These are phyloP conservation scores for Polypedilum vanderplanki DNA, from an alignment of 1,140 invertebrate genomes.

Conservation along the genomic window DNA sequence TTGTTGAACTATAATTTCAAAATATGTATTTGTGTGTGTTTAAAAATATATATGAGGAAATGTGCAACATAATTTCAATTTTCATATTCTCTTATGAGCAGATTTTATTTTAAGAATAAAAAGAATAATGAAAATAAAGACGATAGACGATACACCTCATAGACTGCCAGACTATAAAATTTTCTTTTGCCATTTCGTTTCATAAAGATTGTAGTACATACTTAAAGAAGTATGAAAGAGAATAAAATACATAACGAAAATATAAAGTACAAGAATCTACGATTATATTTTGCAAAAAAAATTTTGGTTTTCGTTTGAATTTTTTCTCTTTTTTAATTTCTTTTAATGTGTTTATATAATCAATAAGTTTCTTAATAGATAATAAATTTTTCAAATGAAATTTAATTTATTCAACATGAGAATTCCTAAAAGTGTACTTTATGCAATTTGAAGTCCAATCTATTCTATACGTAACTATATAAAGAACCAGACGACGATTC, in stretches of 20 bases:
- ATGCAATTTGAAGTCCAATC: no score
- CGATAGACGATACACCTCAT: conserved; percentile 17
- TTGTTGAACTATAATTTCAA: background rate
- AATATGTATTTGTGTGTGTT: background rate
- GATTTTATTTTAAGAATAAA: background rate
- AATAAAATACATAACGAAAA: background rate
- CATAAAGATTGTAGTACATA: background rate
- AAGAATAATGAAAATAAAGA: background rate
- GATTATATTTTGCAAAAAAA: background rate
- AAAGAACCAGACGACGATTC: no score
- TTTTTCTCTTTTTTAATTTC: no score
- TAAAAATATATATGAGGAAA: background rate
- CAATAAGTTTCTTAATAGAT: no score
- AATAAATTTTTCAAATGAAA: no score
- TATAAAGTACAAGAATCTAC: background rate
- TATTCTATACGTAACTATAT: no score
- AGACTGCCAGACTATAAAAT: conserved; percentile 9
- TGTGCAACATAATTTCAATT: background rate
- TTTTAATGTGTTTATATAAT: no score
- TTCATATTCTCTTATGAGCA: background rate
- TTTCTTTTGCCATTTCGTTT: background rate
- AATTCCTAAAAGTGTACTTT: no score
- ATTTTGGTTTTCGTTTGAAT: no score
- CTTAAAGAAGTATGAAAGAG: background rate
- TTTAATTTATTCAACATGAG: no score